Evolutionary conservation across 2,888 invertebrate species (phyloP).

Genomic region (Allophyes oxyacanthae): DNA sequence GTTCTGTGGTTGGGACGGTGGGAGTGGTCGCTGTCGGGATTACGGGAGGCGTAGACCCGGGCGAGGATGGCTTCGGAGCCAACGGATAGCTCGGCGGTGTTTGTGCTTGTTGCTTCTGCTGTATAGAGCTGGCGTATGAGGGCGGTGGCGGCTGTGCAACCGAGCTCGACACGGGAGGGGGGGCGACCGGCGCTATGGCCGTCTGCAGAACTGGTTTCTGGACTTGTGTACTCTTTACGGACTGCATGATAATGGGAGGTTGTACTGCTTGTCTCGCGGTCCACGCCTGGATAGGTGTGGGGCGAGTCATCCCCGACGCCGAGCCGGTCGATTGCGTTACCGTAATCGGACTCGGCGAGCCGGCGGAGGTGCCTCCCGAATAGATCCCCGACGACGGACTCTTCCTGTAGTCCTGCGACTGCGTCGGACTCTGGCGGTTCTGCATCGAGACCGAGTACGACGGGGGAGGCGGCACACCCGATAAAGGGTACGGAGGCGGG

Average conservation of each 20-base stretch:
- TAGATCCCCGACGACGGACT: constrained; percentile 96
- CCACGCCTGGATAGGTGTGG: constrained; percentile 95
- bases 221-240: constrained; percentile 98
- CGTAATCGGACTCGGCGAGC: constrained; percentile 95
- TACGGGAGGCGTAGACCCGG: constrained; percentile 83
- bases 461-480: constrained; percentile 93
- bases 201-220: constrained; percentile 98
- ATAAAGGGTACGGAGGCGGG: constrained; percentile 91
- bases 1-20: constrained; percentile 94
- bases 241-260: constrained; percentile 98
- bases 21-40: constrained; percentile 79
- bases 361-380: constrained; percentile 94
- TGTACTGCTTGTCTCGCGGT: constrained; percentile 96
- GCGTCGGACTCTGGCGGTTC: constrained; percentile 96
- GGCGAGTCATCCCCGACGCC: constrained; percentile 92
- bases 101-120: constrained; percentile 91
- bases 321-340: constrained; percentile 91
- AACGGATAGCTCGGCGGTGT: constrained; percentile 86
- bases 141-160: constrained; percentile 92
- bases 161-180: constrained; percentile 88
- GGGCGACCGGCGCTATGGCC: constrained; percentile 97
- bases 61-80: constrained; percentile 87
- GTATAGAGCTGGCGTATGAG: constrained; percentile 94
- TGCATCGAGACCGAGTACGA: constrained; percentile 96
- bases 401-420: constrained; percentile 94